phyloP scores from a whole-genome alignment of 2,113 vertebrate genomes.

The Mus pahari region DNA sequence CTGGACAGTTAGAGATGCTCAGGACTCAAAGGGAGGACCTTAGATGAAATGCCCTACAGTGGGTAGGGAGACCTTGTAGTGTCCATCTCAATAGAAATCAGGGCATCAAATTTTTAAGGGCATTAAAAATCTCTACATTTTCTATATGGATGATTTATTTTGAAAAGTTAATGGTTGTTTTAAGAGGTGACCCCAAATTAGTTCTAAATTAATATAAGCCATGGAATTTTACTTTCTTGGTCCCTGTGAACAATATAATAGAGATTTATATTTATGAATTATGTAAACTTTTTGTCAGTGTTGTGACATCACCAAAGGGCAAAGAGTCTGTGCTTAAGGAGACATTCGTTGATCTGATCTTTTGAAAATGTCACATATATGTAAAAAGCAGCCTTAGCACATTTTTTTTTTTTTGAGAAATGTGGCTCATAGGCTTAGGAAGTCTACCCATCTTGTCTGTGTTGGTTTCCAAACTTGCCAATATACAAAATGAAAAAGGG shows the following conservation, averaged over 20 bases:
- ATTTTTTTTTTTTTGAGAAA: neutral
- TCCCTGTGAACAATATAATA: neutral
- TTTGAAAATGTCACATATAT: slow-evolving; percentile 21
- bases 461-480: slow-evolving; percentile 44
- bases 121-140: neutral
- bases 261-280: neutral
- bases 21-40: no score
- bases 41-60: no score
- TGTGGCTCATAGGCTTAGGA: neutral
- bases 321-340: neutral
- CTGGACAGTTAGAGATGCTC: no score
- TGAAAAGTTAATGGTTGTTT: slow-evolving; percentile 23
- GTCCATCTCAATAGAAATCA: no score
- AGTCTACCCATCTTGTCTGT: slow-evolving; percentile 15
- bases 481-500: slow-evolving; percentile 57
- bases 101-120: neutral
- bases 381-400: neutral
- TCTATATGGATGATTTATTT: slow-evolving; percentile 32
- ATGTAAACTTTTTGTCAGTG: slow-evolving; percentile 27
- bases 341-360: neutral
- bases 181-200: slow-evolving; percentile 33
- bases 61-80: no score
- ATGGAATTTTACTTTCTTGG: neutral
- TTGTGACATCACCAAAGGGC: neutral
- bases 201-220: neutral